These are phyloP conservation scores for Megaustenia siamemsis DNA, from an alignment of 2,888 invertebrate species.

Conservation along the genomic window DNA sequence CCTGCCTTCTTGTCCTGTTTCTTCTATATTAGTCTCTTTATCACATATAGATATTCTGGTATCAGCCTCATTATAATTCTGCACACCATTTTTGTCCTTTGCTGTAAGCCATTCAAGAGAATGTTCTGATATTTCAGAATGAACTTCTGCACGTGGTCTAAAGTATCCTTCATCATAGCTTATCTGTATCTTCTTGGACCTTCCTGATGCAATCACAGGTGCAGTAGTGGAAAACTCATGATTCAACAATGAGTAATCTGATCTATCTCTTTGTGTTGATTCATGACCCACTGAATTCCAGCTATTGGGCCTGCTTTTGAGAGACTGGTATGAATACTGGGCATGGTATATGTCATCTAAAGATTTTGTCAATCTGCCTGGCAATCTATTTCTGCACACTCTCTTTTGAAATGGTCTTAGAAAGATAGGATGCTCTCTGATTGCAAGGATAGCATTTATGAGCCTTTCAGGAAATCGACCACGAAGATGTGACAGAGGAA, in stretches of 20 bases:
- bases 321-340: background rate
- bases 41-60: background rate
- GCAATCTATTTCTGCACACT: slow-evolving; percentile 30
- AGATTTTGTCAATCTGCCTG: slow-evolving; percentile 56
- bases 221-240: background rate
- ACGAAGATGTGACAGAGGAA: slow-evolving; percentile 35
- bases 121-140: background rate
- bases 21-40: background rate
- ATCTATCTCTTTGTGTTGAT: background rate
- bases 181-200: background rate
- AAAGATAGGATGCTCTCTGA: slow-evolving; percentile 53
- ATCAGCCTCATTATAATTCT: background rate
- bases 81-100: background rate
- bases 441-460: slow-evolving; percentile 60
- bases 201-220: background rate
- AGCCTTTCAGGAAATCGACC: slow-evolving; percentile 61
- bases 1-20: background rate
- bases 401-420: background rate
- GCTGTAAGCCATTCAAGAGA: background rate
- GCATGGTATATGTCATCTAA: slow-evolving; percentile 44
- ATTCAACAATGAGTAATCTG: background rate
- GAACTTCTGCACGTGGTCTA: background rate
- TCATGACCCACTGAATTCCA: background rate
- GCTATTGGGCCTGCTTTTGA: background rate
- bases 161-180: background rate